Base-by-base conservation (phyloP, 2,113 vertebrate species). In the Amia ocellicauda region DNA sequence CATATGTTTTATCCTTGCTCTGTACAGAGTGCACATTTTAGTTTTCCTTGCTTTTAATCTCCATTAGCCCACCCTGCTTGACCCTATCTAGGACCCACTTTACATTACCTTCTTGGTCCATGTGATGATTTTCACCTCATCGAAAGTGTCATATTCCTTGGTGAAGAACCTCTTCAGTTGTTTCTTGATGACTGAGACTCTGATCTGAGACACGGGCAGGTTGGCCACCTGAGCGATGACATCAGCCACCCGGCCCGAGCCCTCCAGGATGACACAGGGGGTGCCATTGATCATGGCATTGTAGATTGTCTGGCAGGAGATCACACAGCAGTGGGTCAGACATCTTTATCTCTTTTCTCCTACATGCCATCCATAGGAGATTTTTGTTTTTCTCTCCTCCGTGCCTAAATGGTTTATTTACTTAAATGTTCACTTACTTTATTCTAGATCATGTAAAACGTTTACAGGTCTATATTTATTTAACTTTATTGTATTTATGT, bases 101-200 rank as follows among this genome's bases (percentile, higher is more conserved):
- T n/a, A 7, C n/a, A n/a, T 54, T 71, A 96, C 97, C 92, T 94
- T 96, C 74, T 98, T 97, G 61, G 96, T 96, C 94, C 93, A 98
- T 62, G 94, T 89, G 26, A 92, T 84, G 1, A 95, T 80, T 2
- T 66, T 77, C 29, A 50, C 47, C 51, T 93, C 83, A 0, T 79
- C 72, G 78, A 98, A 93, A 2, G n/a, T 79, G 31, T 92, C 85
- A 0, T 88, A 94, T 63, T 86, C 83, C 60, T 90, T 78, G 0
- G 73, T 79, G 72, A 97, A 97, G 75, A 90, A 88, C 51, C 70
- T 29, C 0, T 85, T 88, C 69, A 97, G 75, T 51, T 93, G 85
- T 74, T 86, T 87, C 53, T 87, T 85, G 50, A 97, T 87, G 71
- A 92, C 53, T 22, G 75, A 65, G 0, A 95, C 79, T 17, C 88